Percentiles rank a stretch among this genome's conserved stretches.
phyloP scores from a whole-genome alignment of 2,888 invertebrate genomes.

The Orthosia gothica region DNA sequence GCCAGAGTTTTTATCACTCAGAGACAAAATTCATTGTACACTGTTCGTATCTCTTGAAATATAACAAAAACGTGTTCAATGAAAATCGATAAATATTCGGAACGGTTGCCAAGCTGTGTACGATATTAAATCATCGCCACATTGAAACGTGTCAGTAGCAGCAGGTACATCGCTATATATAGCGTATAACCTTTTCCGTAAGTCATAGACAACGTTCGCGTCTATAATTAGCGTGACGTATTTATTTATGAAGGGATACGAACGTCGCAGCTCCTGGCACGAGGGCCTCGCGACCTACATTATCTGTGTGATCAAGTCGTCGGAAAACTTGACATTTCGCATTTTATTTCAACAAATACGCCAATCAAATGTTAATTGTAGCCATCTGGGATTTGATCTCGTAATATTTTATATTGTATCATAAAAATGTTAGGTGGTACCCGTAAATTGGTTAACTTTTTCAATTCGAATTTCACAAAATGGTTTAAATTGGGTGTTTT shows the following conservation, averaged over 20 bases:
- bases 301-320: conserved; percentile 61
- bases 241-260: conserved; percentile 82
- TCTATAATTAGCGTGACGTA: conserved; percentile 82
- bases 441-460: conserved; percentile 12
- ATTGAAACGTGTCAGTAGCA: conserved; percentile 67
- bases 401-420: conserved; percentile 41
- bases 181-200: conserved; percentile 69
- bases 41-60: conserved; percentile 44
- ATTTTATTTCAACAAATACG: conserved; percentile 52
- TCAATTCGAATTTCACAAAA: conserved; percentile 18
- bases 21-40: conserved; percentile 36
- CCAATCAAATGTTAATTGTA: conserved; percentile 47
- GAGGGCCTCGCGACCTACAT: conserved; percentile 82
- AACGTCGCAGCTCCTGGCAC: conserved; percentile 74
- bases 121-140: conserved; percentile 68
- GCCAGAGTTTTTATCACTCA: conserved; percentile 46
- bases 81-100: conserved; percentile 64
- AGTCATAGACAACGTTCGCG: conserved; percentile 64
- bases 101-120: conserved; percentile 60
- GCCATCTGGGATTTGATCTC: conserved; percentile 39
- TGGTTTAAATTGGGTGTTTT: conserved; percentile 7
- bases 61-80: conserved; percentile 58
- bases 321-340: conserved; percentile 51
- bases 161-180: conserved; percentile 63
- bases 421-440: conserved; percentile 21